Conservation (phyloP, 2,113 vertebrate species). For the Lycaon pictus region DNA sequence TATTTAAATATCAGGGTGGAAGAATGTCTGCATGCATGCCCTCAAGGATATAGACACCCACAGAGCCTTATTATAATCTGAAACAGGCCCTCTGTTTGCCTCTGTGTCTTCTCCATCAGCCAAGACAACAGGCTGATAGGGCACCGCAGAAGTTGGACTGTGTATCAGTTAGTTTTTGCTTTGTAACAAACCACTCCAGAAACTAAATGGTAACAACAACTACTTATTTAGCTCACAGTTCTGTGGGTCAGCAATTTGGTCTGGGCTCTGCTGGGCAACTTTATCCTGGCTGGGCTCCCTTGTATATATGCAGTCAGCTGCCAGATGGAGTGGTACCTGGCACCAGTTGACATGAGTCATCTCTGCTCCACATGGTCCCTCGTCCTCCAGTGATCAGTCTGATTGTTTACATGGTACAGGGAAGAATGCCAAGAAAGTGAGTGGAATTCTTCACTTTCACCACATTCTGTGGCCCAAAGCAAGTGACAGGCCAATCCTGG, state of each 20-base stretch:
- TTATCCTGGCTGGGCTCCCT: not conserved
- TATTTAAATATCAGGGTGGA: constrained; percentile 46
- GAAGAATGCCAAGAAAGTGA: not conserved
- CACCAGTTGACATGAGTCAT: not conserved
- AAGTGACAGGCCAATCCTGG: not conserved
- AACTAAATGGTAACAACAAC: not conserved
- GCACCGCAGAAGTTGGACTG: not conserved
- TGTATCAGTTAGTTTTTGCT: constrained; percentile 38
- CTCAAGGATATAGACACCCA: not conserved
- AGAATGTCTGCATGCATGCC: not conserved
- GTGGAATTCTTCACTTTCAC: not conserved
- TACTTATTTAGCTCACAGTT: not conserved
- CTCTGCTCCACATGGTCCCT: not conserved
- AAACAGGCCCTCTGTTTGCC: constrained; percentile 4
- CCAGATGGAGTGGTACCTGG: not conserved
- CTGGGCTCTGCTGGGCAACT: not conserved
- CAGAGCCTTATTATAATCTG: not conserved
- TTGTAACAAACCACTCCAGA: constrained; percentile 40
- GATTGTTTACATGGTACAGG: not conserved
- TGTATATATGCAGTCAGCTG: not conserved
- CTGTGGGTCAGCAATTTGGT: not conserved
- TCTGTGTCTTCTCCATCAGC: constrained; percentile 16
- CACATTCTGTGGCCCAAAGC: not conserved
- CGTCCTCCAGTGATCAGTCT: not conserved
- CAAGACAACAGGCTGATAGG: not conserved